Conservation (phyloP, 2,113 vertebrate genomes). For the Sebastes schlegelii region DNA sequence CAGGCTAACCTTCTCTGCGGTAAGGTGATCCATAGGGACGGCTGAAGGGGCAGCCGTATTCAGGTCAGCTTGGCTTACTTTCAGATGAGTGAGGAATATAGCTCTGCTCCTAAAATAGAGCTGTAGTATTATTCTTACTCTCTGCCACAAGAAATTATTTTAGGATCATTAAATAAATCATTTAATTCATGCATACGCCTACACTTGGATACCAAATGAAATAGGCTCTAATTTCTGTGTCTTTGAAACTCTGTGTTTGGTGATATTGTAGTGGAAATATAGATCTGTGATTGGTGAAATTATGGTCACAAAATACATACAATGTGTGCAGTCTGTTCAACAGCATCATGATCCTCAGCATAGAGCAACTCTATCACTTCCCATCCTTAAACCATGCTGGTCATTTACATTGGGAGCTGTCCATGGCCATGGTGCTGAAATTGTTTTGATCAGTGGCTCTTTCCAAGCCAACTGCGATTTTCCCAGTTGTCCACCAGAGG, state of each 20-base stretch:
- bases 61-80: conserved; percentile 67
- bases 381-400: not conserved
- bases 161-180: not conserved
- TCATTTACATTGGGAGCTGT: conserved; percentile 54
- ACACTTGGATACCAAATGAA: not conserved
- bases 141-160: conserved; percentile 1
- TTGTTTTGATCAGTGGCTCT: not conserved
- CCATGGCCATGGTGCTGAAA: conserved; percentile 67
- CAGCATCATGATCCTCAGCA: not conserved
- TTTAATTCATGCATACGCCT: not conserved
- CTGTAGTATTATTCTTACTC: not conserved
- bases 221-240: not conserved
- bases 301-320: not conserved
- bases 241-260: not conserved
- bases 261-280: not conserved
- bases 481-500: conserved; percentile 51
- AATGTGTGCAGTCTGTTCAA: not conserved
- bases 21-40: conserved; percentile 70
- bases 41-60: conserved; percentile 56
- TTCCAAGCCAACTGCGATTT: not conserved
- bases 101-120: conserved; percentile 7
- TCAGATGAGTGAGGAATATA: conserved; percentile 35
- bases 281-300: not conserved
- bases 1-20: conserved; percentile 69
- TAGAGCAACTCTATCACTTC: not conserved